These are phyloP conservation scores for Lordiphosa mommai DNA, from an alignment of 1,140 invertebrate species.

Conservation along the genomic window DNA sequence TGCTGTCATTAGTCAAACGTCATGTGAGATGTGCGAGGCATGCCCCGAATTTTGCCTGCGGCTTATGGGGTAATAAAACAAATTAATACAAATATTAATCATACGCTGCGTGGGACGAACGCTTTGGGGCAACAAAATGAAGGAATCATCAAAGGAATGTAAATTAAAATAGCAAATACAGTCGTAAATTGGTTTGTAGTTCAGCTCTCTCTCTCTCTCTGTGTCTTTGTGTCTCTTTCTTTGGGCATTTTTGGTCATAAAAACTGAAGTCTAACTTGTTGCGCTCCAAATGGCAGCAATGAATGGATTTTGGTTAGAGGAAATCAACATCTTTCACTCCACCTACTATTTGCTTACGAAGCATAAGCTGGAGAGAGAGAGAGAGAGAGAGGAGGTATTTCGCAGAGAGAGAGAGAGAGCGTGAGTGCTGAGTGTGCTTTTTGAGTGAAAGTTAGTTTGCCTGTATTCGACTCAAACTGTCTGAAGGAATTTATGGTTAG, in stretches of 20 bases:
- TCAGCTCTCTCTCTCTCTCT: background rate
- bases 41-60: slow-evolving; percentile 36
- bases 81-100: slow-evolving; percentile 61
- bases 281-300: slow-evolving; percentile 12
- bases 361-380: background rate
- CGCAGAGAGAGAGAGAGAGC: slow-evolving; percentile 4
- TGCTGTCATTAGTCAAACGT: slow-evolving; percentile 47
- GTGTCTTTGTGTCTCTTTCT: background rate
- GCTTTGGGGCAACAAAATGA: slow-evolving; percentile 15
- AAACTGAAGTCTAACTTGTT: slow-evolving; percentile 43
- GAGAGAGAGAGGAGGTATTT: slow-evolving; percentile 4
- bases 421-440: too few relatives aligned
- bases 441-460: too few relatives aligned
- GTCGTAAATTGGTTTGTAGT: slow-evolving; percentile 25
- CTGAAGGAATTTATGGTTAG: too few relatives aligned
- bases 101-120: slow-evolving; percentile 32
- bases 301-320: slow-evolving; percentile 15
- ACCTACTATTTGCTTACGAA: too few relatives aligned
- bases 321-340: too few relatives aligned
- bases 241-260: slow-evolving; percentile 22
- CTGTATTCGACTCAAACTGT: too few relatives aligned
- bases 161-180: slow-evolving; percentile 26
- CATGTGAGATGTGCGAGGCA: slow-evolving; percentile 25
- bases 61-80: slow-evolving; percentile 47
- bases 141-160: slow-evolving; percentile 13